Evolutionary conservation across 2,888 invertebrate genomes (phyloP), one percentile per base, ranked within the genome.

Genomic region (Tanaodytes sp.): DNA sequence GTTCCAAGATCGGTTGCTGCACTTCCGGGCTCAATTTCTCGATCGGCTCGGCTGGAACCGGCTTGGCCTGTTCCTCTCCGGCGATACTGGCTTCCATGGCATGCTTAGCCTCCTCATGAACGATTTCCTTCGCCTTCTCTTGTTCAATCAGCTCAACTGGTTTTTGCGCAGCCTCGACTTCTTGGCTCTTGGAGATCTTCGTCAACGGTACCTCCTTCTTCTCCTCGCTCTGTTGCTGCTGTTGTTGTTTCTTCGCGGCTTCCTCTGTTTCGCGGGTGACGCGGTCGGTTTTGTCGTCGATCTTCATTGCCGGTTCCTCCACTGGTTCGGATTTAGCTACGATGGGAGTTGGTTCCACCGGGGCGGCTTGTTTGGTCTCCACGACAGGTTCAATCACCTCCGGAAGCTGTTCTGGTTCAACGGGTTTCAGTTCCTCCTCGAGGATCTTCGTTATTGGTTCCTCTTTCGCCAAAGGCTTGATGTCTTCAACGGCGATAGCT

Each of bases 231-330:
- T 58, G 45, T 12, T 57, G 63, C 27, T 64, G 54, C 12, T 62
- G 58, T 12, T 61, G 54, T 36, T 43, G 43, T 8, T 73, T 63
- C 33, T 70, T 71, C 9, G 75, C 76, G 2, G 76, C 73, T 51
- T 80, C 78, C 43, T 80, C 82, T 19, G 81, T 78, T 9, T 82
- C 80, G 9, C 81, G 80, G 12, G 82, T 82, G 15, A 82, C 81
- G 9, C 82, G 79, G 54, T 82, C 81, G 11, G 77, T 76, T 18
- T 80, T 80, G 20, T 79, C 79, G 9, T 76, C 76, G 23, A 85
- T 78, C 70, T 86, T 86, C 18, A 81, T 73, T 43, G 46, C 36
- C 23, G 36, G 74, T 11, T 74, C 74, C 5, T 66, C 74, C 6
- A 65, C 63, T 46, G 73, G 71, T 52, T 73, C 76, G 39, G 66